phyloP scores from a whole-genome alignment of 2,888 invertebrate species.

The Apotomis betuletana region DNA sequence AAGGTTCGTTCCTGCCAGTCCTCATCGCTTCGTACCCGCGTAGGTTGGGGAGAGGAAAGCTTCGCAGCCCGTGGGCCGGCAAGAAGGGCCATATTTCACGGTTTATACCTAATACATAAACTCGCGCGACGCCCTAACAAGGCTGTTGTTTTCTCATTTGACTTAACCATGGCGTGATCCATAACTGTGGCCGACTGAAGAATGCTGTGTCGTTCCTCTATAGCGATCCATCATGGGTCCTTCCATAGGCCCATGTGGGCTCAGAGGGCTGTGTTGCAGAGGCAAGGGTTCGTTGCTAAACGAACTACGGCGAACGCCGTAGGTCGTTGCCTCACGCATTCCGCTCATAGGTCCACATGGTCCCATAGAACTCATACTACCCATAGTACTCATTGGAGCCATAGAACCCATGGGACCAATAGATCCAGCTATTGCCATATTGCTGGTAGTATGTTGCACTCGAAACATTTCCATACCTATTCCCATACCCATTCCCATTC shows the following conservation, averaged over 20 bases:
- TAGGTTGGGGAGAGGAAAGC: slow-evolving; percentile 46
- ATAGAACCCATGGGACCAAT: no score
- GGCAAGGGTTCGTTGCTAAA: no score
- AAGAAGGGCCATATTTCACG: slow-evolving; percentile 63
- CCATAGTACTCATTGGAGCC: no score
- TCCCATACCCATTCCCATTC: no score
- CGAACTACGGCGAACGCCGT: no score
- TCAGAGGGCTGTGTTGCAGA: no score
- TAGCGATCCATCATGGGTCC: slow-evolving; percentile 75
- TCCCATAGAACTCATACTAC: no score
- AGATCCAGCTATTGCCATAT: no score
- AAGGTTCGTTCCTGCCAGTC: background rate
- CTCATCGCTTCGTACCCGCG: slow-evolving; percentile 24
- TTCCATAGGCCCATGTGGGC: slow-evolving; percentile 77
- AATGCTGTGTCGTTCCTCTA: slow-evolving; percentile 69
- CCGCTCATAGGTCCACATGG: no score
- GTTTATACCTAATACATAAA: slow-evolving; percentile 64
- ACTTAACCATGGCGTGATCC: slow-evolving; percentile 56
- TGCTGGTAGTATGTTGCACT: no score
- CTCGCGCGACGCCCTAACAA: slow-evolving; percentile 56
- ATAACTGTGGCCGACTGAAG: slow-evolving; percentile 70
- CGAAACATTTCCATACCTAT: no score
- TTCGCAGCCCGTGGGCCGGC: slow-evolving; percentile 46
- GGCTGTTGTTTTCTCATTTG: slow-evolving; percentile 63
- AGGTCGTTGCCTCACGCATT: no score